These are phyloP conservation scores for Bufotes viridis DNA, from an alignment of 2,797 vertebrate species.

Conservation along the genomic window DNA sequence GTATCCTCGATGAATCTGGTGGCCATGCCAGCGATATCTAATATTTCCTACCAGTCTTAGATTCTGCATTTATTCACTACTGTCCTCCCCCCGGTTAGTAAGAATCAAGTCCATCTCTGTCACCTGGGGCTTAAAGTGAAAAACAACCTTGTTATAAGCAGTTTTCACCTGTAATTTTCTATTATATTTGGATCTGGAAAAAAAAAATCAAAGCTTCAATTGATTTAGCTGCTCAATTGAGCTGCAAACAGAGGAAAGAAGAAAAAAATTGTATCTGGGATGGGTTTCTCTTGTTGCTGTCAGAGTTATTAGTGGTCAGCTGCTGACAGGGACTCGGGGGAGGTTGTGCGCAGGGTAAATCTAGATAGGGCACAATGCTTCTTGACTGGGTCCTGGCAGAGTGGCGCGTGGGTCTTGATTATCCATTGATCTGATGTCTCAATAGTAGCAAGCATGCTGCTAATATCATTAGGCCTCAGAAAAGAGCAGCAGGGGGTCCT, in stretches of 20 bases:
- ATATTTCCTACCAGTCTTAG: neutral
- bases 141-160: conserved; percentile 23
- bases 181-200: conserved; percentile 36
- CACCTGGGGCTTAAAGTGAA: neutral
- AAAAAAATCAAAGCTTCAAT: conserved; percentile 55
- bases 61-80: neutral
- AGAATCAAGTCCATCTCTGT: conserved; percentile 11
- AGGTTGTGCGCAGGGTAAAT: neutral
- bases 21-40: neutral
- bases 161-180: conserved; percentile 52
- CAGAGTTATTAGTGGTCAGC: conserved; percentile 34
- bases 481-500: neutral
- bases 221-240: conserved; percentile 52
- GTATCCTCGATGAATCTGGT: neutral
- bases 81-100: neutral
- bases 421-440: conserved; percentile 51
- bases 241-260: conserved; percentile 29
- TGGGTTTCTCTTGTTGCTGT: conserved; percentile 42
- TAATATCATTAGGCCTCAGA: conserved; percentile 34
- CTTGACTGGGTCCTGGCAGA: neutral
- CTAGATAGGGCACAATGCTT: conserved; percentile 11
- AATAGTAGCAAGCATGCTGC: conserved; percentile 16
- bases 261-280: neutral
- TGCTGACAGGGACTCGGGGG: conserved; percentile 20
- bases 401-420: neutral